phyloP scores from a whole-genome alignment of 2,888 invertebrate genomes.

The Halictus quadricinctus region DNA sequence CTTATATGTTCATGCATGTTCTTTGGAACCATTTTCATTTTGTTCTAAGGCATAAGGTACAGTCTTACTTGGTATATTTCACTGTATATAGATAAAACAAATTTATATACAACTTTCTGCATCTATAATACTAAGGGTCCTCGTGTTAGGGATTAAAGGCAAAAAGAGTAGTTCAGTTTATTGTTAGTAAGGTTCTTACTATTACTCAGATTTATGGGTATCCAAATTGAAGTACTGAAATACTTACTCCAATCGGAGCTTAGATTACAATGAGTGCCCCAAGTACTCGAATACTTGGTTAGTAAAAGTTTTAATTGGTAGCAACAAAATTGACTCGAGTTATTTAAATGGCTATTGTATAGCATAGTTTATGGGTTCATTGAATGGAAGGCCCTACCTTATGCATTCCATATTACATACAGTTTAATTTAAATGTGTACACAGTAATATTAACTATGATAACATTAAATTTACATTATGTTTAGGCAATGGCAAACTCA shows the following conservation, averaged over 20 bases:
- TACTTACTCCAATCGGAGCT: background rate
- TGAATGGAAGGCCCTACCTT: conserved; percentile 55
- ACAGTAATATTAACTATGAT: conserved; percentile 46
- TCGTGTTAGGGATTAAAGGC: background rate
- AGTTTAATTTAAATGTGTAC: conserved; percentile 52
- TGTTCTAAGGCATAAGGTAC: conserved; percentile 63
- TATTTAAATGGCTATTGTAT: background rate
- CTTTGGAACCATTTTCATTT: conserved; percentile 47
- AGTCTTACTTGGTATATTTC: conserved; percentile 40
- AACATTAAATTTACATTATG: conserved; percentile 41
- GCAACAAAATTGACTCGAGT: background rate
- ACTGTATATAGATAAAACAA: background rate
- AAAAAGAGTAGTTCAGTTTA: background rate
- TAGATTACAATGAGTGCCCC: background rate
- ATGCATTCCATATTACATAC: conserved; percentile 45
- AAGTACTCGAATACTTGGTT: background rate
- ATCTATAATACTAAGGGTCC: background rate
- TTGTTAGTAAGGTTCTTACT: background rate
- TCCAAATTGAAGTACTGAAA: background rate
- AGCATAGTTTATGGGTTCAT: background rate
- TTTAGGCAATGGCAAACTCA: conserved; percentile 44
- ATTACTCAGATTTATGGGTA: background rate
- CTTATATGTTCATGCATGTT: conserved; percentile 62
- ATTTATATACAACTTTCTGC: conserved; percentile 12
- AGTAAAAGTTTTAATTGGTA: background rate